phyloP scores from a whole-genome alignment of 2,113 vertebrate species.

The Cryptomyrus ogoouensis region DNA sequence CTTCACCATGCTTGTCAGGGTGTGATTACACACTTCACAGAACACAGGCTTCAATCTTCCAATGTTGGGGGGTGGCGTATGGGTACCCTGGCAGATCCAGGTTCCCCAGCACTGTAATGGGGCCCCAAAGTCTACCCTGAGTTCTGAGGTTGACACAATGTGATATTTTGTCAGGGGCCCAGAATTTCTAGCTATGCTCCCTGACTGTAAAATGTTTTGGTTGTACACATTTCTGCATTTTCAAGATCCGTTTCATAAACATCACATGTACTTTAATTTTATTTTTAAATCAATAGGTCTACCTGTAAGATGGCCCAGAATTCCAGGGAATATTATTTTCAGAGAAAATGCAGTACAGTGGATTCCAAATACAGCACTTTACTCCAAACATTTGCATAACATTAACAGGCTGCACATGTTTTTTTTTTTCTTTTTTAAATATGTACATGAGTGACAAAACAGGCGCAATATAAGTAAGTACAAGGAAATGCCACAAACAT shows the following conservation, averaged over 20 bases:
- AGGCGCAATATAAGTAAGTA: no score
- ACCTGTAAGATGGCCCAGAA: not conserved
- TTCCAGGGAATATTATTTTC: not conserved
- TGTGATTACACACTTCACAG: not conserved
- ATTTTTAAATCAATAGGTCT: not conserved
- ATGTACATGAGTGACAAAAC: not conserved
- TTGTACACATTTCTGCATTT: not conserved
- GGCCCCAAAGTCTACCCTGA: not conserved
- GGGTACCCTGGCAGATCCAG: no score
- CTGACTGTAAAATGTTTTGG: not conserved
- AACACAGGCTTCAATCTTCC: not conserved
- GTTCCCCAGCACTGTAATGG: not conserved
- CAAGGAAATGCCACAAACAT: no score
- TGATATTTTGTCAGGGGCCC: not conserved
- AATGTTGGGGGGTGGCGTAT: not conserved
- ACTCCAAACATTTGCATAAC: not conserved
- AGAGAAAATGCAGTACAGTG: not conserved
- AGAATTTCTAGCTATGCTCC: not conserved
- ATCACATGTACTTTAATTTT: not conserved
- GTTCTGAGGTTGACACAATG: not conserved
- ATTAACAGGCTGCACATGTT: not conserved
- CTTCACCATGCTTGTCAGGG: not conserved
- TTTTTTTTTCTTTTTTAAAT: no score
- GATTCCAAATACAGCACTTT: not conserved
- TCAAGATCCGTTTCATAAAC: not conserved